These are phyloP conservation scores for Daboia siamensis DNA, from an alignment of 2,113 vertebrate genomes.

Conservation along the genomic window DNA sequence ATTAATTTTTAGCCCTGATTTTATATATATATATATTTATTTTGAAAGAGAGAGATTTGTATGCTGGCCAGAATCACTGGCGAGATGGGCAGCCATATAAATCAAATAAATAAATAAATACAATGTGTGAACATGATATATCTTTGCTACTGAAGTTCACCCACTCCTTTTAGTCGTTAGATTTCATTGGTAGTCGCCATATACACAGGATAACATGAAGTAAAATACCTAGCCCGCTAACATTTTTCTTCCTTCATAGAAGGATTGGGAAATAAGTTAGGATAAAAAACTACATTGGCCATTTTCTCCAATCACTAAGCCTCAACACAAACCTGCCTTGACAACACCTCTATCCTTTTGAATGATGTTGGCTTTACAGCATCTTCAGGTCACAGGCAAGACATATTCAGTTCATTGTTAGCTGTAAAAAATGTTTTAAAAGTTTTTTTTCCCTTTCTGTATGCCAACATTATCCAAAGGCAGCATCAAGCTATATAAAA, in stretches of 20 bases:
- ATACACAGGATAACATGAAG: background rate
- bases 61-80: too few species aligned
- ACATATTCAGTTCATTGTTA: background rate
- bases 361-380: background rate
- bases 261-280: background rate
- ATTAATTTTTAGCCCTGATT: background rate
- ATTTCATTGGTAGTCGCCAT: background rate
- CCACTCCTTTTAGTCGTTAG: background rate
- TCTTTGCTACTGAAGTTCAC: background rate
- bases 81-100: too few species aligned
- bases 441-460: background rate
- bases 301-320: background rate
- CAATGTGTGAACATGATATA: background rate
- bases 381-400: background rate
- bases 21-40: too few species aligned
- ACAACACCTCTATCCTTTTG: background rate
- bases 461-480: background rate
- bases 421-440: background rate
- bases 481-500: background rate
- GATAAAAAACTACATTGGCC: background rate
- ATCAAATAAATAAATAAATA: background rate
- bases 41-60: too few species aligned
- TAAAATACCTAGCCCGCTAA: background rate
- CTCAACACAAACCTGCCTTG: background rate
- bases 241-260: background rate